Evolutionary conservation across 2,888 invertebrate species (phyloP).

Genomic region (Habroteleia sp.): DNA sequence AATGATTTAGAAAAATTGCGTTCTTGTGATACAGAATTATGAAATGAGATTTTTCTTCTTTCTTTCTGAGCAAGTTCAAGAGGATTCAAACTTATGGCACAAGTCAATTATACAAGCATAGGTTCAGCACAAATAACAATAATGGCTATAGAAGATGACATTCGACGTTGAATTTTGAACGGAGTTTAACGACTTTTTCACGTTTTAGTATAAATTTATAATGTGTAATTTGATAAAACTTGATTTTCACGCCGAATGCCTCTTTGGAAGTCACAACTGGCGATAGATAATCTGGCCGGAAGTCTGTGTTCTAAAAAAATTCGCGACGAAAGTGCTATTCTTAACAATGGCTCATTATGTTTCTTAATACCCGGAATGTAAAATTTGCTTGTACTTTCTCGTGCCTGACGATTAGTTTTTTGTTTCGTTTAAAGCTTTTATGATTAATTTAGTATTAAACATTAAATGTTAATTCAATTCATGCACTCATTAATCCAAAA

Average conservation of each 20-base stretch:
- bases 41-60: conserved; percentile 13
- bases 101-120: conserved; percentile 27
- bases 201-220: no score
- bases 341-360: conserved; percentile 16
- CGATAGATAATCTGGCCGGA: conserved; percentile 67
- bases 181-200: no score
- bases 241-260: conserved; percentile 28
- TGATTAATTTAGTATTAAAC: no score
- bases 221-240: background rate
- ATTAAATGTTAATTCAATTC: conserved; percentile 25
- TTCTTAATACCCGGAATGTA: conserved; percentile 33
- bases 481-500: conserved; percentile 16
- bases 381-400: conserved; percentile 37
- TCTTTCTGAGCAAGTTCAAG: conserved; percentile 12
- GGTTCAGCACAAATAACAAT: conserved; percentile 52
- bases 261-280: conserved; percentile 75
- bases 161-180: conserved; percentile 10
- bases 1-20: no score
- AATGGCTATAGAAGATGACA: conserved; percentile 33
- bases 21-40: no score
- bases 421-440: conserved; percentile 1
- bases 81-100: conserved; percentile 30
- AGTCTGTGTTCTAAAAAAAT: conserved; percentile 38
- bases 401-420: conserved; percentile 35
- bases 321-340: conserved; percentile 29